Conservation (phyloP, 2,113 vertebrate species). For the Poeciliopsis prolifica region DNA sequence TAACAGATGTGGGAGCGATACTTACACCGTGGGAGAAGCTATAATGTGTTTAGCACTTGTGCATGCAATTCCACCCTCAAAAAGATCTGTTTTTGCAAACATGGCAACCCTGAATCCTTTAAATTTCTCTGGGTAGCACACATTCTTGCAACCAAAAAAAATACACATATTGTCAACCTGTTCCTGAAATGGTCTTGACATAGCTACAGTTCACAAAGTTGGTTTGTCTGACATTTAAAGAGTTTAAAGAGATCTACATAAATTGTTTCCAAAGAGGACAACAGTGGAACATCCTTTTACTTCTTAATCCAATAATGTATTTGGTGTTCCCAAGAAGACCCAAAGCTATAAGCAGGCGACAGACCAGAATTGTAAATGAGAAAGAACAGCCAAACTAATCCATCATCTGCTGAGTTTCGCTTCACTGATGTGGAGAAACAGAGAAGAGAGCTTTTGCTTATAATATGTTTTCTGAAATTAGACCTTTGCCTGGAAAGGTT, state of each 20-base stretch:
- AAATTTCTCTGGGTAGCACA: background rate
- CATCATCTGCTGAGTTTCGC: slow-evolving; percentile 46
- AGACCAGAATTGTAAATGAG: slow-evolving; percentile 64
- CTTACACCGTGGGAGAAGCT: slow-evolving; percentile 32
- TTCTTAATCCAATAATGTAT: slow-evolving; percentile 63
- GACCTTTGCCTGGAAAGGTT: slow-evolving; percentile 1
- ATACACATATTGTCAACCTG: background rate
- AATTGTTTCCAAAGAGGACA: slow-evolving; percentile 47
- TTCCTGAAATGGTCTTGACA: background rate
- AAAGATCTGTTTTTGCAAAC: slow-evolving; percentile 23
- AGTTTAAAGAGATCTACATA: slow-evolving; percentile 48
- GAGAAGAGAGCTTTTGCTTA: background rate
- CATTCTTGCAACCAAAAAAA: background rate
- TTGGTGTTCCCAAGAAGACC: slow-evolving; percentile 54
- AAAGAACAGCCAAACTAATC: slow-evolving; percentile 30
- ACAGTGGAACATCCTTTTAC: slow-evolving; percentile 63
- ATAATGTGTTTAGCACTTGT: slow-evolving; percentile 52
- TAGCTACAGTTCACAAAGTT: slow-evolving; percentile 58
- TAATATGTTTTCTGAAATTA: slow-evolving; percentile 4
- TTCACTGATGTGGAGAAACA: slow-evolving; percentile 27
- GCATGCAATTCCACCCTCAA: slow-evolving; percentile 55
- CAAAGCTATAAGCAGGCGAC: slow-evolving; percentile 37
- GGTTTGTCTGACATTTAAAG: slow-evolving; percentile 51
- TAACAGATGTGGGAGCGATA: slow-evolving; percentile 62
- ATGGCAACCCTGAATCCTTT: background rate